Percentiles rank a stretch among this genome's conserved stretches.
These are phyloP conservation scores for Temnothorax ravouxi DNA, from an alignment of 2,888 invertebrate genomes.

Conservation along the genomic window DNA sequence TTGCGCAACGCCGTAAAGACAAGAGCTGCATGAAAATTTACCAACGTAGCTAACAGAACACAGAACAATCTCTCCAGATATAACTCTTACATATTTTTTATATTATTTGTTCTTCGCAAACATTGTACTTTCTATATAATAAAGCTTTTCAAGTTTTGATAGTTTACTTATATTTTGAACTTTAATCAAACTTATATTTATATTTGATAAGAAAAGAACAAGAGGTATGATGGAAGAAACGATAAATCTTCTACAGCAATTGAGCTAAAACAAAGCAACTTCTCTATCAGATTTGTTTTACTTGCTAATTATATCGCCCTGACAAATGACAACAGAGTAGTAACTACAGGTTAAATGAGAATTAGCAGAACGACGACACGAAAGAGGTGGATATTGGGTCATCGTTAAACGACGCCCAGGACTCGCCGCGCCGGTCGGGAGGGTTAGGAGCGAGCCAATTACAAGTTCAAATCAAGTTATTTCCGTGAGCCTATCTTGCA, in stretches of 20 bases:
- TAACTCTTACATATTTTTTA: background rate
- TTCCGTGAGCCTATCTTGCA: constrained; percentile 70
- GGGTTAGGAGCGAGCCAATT: constrained; percentile 59
- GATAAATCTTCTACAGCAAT: background rate
- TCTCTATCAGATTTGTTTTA: background rate
- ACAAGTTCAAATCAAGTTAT: constrained; percentile 72
- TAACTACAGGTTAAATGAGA: background rate
- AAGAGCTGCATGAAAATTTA: background rate
- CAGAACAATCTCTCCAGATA: background rate
- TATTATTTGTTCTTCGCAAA: background rate
- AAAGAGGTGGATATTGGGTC: constrained; percentile 16
- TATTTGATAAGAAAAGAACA: background rate
- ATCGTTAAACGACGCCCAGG: constrained; percentile 25
- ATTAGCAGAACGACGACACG: background rate
- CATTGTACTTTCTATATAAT: background rate
- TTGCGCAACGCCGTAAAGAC: background rate
- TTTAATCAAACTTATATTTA: background rate
- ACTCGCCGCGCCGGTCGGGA: background rate
- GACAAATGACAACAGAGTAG: background rate
- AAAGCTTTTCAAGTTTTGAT: background rate
- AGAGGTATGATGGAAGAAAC: background rate
- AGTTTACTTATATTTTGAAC: background rate
- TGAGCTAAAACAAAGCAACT: background rate
- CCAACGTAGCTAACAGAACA: background rate
- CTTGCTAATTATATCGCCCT: background rate